These are phyloP conservation scores for Phylloscopus trochilus DNA, from an alignment of 2,113 vertebrate genomes.

Conservation along the genomic window DNA sequence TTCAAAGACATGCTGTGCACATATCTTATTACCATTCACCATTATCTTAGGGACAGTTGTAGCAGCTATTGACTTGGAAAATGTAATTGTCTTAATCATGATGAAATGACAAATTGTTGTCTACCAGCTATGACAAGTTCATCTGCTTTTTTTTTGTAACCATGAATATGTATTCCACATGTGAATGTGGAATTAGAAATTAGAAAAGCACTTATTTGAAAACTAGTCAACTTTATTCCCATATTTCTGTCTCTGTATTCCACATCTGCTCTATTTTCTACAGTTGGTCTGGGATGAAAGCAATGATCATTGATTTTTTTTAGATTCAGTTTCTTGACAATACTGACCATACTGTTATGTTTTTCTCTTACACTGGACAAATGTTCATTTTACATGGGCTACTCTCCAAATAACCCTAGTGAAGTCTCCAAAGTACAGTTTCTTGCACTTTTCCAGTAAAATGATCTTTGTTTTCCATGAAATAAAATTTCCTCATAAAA, in stretches of 20 bases:
- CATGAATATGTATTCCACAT: not conserved
- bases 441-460: not conserved
- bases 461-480: not conserved
- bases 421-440: not conserved
- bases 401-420: not conserved
- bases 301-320: not conserved
- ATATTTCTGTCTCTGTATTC: not conserved
- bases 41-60: not conserved
- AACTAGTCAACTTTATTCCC: not conserved
- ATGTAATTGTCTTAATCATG: not conserved
- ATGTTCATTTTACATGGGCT: not conserved
- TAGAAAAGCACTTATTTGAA: not conserved
- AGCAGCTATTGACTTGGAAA: not conserved
- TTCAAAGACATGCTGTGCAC: not conserved
- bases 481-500: not conserved
- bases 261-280: not conserved
- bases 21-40: not conserved
- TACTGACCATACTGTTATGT: not conserved
- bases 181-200: not conserved
- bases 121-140: not conserved
- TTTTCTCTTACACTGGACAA: not conserved
- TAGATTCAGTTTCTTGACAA: not conserved
- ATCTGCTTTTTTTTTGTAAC: not conserved
- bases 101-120: conserved; percentile 15
- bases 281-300: not conserved